Base-by-base conservation (phyloP, 2,888 invertebrate species). In the Nysson spinosus region DNA sequence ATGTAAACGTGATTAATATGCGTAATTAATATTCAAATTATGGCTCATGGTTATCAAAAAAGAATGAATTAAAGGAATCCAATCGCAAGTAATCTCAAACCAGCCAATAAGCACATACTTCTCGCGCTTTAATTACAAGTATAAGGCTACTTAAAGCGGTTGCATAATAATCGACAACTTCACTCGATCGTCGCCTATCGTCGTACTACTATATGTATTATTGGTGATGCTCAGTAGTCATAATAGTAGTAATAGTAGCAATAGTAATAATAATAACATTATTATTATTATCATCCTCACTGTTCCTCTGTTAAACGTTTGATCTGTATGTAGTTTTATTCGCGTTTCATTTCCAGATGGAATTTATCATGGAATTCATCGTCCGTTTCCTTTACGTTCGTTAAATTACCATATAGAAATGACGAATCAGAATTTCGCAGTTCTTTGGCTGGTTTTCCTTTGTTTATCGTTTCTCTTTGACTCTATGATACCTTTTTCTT, bases 311-410 rank as follows among this genome's bases (percentile, higher is more conserved):
- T 71, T 73, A 56, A 74, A 74, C 61, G 61, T 79, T 77, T n/a
- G n/a, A 72, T 78, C 79, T 78, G 79, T 79, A 78, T 79, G 79
- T 77, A 75, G 58, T 69, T 77, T n/a, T 73, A 68, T 64, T 47
- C 69, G 68, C 65, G 57, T 14, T 4, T 44, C 9, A 24, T 30
- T 16, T 11, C 20, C n/a, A 12, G 22, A 1, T 4, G 12, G 14
- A 14, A 2, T 32, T 2, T 44, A n/a, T n/a, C n/a, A n/a, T n/a
- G n/a, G n/a, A n/a, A n/a, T 30, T 20, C 16, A 26, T 47, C 9
- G 12, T 20, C 14, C 22, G 6, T n/a, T 20, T n/a, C 37, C 37
- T 35, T 17, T 19, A 12, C 28, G 19, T 22, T 24, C 34, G 40
- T 19, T 28, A 19, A 4, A 14, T 1, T n/a, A n/a, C n/a, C n/a